Evolutionary conservation across 2,888 invertebrate genomes (phyloP).

Genomic region (Protodeltote pygarga): DNA sequence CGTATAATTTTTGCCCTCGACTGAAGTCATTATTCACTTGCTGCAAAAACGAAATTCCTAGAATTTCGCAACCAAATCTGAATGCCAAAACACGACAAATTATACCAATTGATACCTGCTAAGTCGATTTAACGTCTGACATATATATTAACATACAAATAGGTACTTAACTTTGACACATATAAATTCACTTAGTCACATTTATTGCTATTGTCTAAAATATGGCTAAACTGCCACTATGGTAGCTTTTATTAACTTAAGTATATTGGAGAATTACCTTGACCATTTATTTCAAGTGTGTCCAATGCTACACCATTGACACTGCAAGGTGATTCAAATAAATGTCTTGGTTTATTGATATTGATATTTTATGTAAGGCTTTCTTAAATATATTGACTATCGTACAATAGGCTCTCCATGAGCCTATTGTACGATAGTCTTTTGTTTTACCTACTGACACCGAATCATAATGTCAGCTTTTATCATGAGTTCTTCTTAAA

Average conservation of each 20-base stretch:
- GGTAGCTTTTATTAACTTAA: constrained; percentile 19
- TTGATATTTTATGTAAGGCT: background rate
- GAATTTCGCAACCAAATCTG: background rate
- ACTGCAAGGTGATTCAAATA: constrained; percentile 5
- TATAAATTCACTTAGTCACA: constrained; percentile 40
- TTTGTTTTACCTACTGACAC: no score
- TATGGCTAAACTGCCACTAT: constrained; percentile 20
- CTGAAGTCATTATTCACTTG: no score
- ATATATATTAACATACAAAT: constrained; percentile 42
- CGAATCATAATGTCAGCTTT: no score
- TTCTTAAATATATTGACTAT: no score
- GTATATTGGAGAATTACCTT: constrained; percentile 26
- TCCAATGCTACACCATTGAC: background rate
- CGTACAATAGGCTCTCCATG: no score
- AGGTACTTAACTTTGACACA: constrained; percentile 38
- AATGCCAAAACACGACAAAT: constrained; percentile 6
- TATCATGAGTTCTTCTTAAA: no score
- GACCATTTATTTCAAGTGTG: constrained; percentile 22
- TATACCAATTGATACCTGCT: constrained; percentile 16
- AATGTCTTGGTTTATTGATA: constrained; percentile 6
- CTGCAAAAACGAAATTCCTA: background rate
- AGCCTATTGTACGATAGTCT: no score
- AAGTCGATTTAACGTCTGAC: constrained; percentile 27
- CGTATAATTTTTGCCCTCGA: no score
- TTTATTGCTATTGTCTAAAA: constrained; percentile 42